phyloP scores from a whole-genome alignment of 1,140 invertebrate genomes.

The Monochamus saltuarius region DNA sequence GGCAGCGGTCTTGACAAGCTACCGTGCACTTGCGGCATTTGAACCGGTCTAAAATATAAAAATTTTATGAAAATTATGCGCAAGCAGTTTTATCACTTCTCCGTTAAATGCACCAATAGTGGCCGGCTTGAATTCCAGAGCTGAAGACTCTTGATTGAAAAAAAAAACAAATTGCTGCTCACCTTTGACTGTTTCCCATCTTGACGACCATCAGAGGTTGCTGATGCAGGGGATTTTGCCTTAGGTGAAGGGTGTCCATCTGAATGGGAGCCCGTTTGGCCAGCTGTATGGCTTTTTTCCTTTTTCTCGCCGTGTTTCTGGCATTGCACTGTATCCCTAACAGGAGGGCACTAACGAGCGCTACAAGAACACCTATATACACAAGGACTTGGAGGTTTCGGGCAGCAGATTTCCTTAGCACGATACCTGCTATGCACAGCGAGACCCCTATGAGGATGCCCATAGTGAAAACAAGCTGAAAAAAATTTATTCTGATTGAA shows the following conservation, averaged over 20 bases:
- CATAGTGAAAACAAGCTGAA: conserved; percentile 62
- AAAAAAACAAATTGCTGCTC: conserved; percentile 2
- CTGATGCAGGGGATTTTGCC: conserved; percentile 30
- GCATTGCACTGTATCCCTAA: conserved; percentile 64
- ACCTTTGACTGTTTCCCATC: conserved; percentile 30
- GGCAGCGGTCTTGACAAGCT: conserved; percentile 9
- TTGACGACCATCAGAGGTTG: conserved; percentile 29
- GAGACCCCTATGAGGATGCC: conserved; percentile 63
- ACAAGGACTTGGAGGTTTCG: conserved; percentile 63
- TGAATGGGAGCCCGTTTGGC: conserved; percentile 44
- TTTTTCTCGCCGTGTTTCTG: conserved; percentile 56
- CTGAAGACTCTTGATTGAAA: not conserved
- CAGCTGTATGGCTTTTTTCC: conserved; percentile 42
- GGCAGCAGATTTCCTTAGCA: conserved; percentile 58
- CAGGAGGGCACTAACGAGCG: conserved; percentile 60
- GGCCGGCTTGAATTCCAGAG: not conserved
- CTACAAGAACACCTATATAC: conserved; percentile 61
- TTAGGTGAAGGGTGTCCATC: conserved; percentile 36
- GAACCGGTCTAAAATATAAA: conserved; percentile 31
- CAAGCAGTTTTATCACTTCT: too few species aligned
- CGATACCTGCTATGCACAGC: conserved; percentile 61
- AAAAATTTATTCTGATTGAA: conserved; percentile 29
- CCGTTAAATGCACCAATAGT: too few species aligned
- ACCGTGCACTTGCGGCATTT: conserved; percentile 34
- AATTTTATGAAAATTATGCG: not conserved